These are phyloP conservation scores for Sabatieria punctata DNA, from an alignment of 2,888 invertebrate genomes.

Conservation along the genomic window DNA sequence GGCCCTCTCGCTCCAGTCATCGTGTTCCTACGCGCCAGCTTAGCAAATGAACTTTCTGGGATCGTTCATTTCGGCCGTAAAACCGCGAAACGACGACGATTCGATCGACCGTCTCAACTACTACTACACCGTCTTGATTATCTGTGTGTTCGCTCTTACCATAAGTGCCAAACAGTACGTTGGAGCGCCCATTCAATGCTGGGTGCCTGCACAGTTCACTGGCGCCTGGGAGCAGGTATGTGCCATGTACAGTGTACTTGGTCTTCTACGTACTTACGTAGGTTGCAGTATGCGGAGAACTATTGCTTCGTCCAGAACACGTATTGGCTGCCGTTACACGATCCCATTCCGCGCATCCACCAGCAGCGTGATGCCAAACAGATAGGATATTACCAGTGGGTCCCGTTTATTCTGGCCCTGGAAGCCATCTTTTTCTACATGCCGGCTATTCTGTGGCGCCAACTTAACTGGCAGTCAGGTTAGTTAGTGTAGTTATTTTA, in stretches of 20 bases:
- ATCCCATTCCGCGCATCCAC: not conserved
- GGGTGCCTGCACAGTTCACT: slow-evolving; percentile 12
- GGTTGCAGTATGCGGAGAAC: slow-evolving; percentile 8
- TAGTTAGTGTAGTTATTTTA: not conserved
- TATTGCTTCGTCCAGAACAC: slow-evolving; percentile 11
- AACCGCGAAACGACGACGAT: slow-evolving; percentile 28
- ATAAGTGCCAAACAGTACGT: slow-evolving; percentile 39
- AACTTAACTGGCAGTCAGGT: slow-evolving; percentile 22
- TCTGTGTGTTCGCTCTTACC: slow-evolving; percentile 34
- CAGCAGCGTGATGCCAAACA: slow-evolving; percentile 2
- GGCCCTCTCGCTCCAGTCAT: too few relatives aligned
- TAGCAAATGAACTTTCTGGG: slow-evolving; percentile 7
- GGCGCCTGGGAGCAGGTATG: slow-evolving; percentile 10
- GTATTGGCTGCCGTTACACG: slow-evolving; percentile 4
- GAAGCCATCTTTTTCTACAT: slow-evolving; percentile 34
- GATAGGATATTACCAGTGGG: slow-evolving; percentile 26
- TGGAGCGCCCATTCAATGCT: slow-evolving; percentile 38
- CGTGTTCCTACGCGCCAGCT: too few relatives aligned
- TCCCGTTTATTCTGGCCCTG: slow-evolving; percentile 34
- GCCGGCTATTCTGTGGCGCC: slow-evolving; percentile 34
- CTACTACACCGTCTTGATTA: slow-evolving; percentile 34
- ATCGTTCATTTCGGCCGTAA: slow-evolving; percentile 7
- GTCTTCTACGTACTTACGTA: not conserved
- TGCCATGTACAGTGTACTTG: not conserved
- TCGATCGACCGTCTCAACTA: slow-evolving; percentile 36